Percentiles rank a stretch among this genome's conserved stretches.
These are phyloP conservation scores for Globodera rostochiensis DNA, from an alignment of 1,140 invertebrate genomes.

Conservation along the genomic window DNA sequence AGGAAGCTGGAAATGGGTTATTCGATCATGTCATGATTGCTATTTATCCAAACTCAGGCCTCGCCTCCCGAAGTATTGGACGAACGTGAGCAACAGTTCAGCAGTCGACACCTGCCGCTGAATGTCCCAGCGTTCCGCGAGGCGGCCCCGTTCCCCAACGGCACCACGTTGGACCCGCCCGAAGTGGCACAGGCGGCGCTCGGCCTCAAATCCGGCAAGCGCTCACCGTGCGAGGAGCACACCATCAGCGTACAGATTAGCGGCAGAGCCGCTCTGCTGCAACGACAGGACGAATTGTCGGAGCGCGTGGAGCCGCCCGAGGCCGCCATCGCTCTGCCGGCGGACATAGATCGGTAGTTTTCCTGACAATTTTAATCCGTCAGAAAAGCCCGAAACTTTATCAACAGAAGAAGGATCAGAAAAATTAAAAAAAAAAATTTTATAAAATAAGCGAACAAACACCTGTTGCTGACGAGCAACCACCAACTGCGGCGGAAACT, in stretches of 20 bases:
- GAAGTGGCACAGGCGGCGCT: conserved; percentile 28
- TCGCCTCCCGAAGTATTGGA: conserved; percentile 50
- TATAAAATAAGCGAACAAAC: background rate
- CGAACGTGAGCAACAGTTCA: conserved; percentile 43
- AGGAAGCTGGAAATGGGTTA: background rate
- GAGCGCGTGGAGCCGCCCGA: background rate
- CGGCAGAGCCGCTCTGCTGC: conserved; percentile 15
- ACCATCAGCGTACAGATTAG: conserved; percentile 54
- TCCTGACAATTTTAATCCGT: too few species aligned
- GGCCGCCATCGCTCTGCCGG: conserved; percentile 11
- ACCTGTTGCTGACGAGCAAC: background rate
- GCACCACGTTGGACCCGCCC: conserved; percentile 31
- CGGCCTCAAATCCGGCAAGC: conserved; percentile 55
- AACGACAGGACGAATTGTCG: conserved; percentile 13
- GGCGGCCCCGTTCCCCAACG: conserved; percentile 10
- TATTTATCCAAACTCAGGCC: conserved; percentile 11
- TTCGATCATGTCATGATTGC: conserved; percentile 14
- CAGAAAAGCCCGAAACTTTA: too few species aligned
- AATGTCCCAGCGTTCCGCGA: conserved; percentile 52
- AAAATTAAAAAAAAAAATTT: too few species aligned
- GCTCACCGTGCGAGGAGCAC: conserved; percentile 55
- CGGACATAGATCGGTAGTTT: background rate
- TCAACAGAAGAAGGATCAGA: too few species aligned
- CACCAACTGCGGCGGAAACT: conserved; percentile 39
- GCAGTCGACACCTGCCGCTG: conserved; percentile 42